Base-by-base conservation (phyloP, 1,140 invertebrate genomes). In the Cydia pomonella region DNA sequence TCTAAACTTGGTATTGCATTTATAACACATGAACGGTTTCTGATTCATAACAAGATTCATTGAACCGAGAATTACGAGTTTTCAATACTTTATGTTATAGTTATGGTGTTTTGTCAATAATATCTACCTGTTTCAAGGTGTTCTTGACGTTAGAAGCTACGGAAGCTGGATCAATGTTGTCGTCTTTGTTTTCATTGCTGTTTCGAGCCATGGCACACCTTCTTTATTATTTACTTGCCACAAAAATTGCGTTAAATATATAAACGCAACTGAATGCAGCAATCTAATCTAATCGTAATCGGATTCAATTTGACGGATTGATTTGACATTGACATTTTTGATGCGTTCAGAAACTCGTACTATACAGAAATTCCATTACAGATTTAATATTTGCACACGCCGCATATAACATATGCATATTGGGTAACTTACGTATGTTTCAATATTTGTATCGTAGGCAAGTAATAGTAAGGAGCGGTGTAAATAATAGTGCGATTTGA, bases 91-190 rank as follows among this genome's bases (percentile, higher is more conserved):
- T 38, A 27, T 62, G 6, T 9, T 29, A 27, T 23, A 63, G 62
- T 63, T 63, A 63, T 7, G 63, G 63, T 33, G 27, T 29, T 66
- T 33, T 21, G 27, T 66, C 25, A 66, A 66, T 66, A 66, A 66
- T 29, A 66, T 16, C 13, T 63, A 74, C 73, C 62, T 33, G 59
- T 74, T 74, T 74, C 23, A 74, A 64, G 53, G 59, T 18, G 23
- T 27, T 85, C 66, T 88, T 87, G 64, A 91, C 76, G 59, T 89
- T 85, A 33, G 84, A 81, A 21, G 81, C 75, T 44, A 91, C 80
- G 13, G 82, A 82, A 3, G 87, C 77, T 2, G 89, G 85, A 73
- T 89, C 84, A 76, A 89, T 86, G 74, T 80, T 88, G 72, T 80
- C 83, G 62, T 86, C 82, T 29, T 84, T 81, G 25, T 84, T 86